Evolutionary conservation across 2,113 vertebrate species (phyloP).

Genomic region (Cheirogaleus medius): DNA sequence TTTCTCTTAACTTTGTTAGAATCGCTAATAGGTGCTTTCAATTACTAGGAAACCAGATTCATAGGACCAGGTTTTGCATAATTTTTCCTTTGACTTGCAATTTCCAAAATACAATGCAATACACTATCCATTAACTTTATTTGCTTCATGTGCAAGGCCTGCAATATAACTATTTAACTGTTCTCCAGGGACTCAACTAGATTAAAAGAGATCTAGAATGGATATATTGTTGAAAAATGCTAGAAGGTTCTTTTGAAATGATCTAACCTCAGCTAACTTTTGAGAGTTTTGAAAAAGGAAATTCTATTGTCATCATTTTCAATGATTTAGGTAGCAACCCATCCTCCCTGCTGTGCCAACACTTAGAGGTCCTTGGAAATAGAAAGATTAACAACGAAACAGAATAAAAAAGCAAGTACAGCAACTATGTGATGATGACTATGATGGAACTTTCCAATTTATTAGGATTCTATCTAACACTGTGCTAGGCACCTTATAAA

Average conservation of each 20-base stretch:
- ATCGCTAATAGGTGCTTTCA: constrained; percentile 7
- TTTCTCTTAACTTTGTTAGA: neutral
- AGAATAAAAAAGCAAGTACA: neutral
- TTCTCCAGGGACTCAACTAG: neutral
- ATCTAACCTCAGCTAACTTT: neutral
- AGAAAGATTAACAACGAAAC: neutral
- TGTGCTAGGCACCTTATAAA: neutral
- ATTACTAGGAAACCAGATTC: neutral
- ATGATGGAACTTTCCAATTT: neutral
- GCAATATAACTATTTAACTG: neutral
- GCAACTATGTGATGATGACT: neutral
- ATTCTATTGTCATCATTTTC: neutral
- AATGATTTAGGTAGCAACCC: neutral
- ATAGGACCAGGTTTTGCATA: neutral
- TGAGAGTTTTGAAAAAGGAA: neutral
- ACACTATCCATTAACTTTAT: neutral
- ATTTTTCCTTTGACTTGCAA: constrained; percentile 1
- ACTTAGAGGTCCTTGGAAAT: neutral
- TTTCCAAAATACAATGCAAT: neutral
- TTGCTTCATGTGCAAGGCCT: neutral
- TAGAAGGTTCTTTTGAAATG: accelerated
- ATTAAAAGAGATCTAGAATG: constrained; percentile 2
- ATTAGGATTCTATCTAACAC: neutral
- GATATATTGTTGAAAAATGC: neutral
- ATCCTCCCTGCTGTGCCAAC: neutral